These are phyloP conservation scores for Centrocercus urophasianus DNA, from an alignment of 2,113 vertebrate species.

Conservation along the genomic window DNA sequence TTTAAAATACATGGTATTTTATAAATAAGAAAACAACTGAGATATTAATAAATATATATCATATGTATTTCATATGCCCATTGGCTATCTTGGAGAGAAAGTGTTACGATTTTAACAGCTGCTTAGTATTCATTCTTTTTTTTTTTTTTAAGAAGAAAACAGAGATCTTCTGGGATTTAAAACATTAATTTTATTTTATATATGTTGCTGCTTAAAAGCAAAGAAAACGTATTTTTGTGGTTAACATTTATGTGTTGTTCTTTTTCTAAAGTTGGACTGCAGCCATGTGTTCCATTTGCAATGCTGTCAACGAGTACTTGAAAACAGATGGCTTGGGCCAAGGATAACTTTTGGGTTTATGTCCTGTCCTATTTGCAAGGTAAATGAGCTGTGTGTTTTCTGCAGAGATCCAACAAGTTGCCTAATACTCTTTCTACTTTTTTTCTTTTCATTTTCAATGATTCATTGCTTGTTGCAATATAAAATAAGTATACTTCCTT, in stretches of 20 bases:
- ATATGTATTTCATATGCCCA: accelerated
- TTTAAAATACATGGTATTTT: neutral
- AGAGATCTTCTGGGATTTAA: neutral
- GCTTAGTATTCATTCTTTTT: neutral
- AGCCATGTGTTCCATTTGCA: slow-evolving; percentile 98
- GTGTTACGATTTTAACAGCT: neutral
- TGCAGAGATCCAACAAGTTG: neutral
- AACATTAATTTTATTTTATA: neutral
- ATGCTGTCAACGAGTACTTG: slow-evolving; percentile 94
- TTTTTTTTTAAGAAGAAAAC: neutral
- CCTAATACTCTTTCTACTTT: neutral
- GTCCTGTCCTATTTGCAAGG: slow-evolving; percentile 99
- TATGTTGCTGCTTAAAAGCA: neutral
- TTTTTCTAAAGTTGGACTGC: slow-evolving; percentile 90
- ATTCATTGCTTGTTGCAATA: neutral
- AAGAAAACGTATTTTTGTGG: neutral
- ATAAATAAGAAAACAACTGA: neutral
- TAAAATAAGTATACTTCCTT: accelerated
- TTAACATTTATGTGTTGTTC: neutral
- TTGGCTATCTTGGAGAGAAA: neutral
- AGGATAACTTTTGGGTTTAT: slow-evolving; percentile 99
- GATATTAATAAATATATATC: neutral
- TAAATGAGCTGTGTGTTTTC: slow-evolving; percentile 56
- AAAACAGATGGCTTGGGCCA: slow-evolving; percentile 98
- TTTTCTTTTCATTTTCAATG: neutral